Evolutionary conservation across 2,888 invertebrate species (phyloP).

Genomic region (Drosophila birchii): DNA sequence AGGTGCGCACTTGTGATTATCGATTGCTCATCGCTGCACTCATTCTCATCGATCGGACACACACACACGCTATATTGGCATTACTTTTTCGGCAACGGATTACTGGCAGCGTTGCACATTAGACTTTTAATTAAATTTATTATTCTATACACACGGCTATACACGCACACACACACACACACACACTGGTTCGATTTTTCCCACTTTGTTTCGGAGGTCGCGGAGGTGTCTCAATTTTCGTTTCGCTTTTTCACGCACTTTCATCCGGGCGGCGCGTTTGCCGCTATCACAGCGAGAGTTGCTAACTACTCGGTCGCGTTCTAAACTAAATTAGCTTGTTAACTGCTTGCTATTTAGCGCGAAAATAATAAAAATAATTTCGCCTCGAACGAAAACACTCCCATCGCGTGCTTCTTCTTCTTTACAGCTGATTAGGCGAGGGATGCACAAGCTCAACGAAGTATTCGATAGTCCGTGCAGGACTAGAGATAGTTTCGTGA

Average conservation of each 20-base stretch:
- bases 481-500: neutral
- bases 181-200: constrained; percentile 75
- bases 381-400: constrained; percentile 71
- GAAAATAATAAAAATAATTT: constrained; percentile 54
- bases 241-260: constrained; percentile 45
- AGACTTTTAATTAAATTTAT: constrained; percentile 59
- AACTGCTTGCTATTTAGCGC: constrained; percentile 55
- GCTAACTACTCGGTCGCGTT: constrained; percentile 23
- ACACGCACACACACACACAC: constrained; percentile 36
- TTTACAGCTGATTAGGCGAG: constrained; percentile 56
- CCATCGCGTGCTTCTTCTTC: constrained; percentile 69
- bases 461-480: neutral
- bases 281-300: constrained; percentile 29
- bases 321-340: constrained; percentile 40
- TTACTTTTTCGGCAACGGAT: constrained; percentile 25
- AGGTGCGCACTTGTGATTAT: constrained; percentile 24
- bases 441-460: neutral
- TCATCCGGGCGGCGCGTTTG: constrained; percentile 19
- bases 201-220: constrained; percentile 68
- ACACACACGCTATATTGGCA: constrained; percentile 7
- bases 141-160: constrained; percentile 34
- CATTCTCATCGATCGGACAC: constrained; percentile 29
- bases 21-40: constrained; percentile 35
- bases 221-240: constrained; percentile 59
- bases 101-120: constrained; percentile 46